Evolutionary conservation across 2,113 vertebrate genomes (phyloP).

Genomic region (Nipponia nippon): DNA sequence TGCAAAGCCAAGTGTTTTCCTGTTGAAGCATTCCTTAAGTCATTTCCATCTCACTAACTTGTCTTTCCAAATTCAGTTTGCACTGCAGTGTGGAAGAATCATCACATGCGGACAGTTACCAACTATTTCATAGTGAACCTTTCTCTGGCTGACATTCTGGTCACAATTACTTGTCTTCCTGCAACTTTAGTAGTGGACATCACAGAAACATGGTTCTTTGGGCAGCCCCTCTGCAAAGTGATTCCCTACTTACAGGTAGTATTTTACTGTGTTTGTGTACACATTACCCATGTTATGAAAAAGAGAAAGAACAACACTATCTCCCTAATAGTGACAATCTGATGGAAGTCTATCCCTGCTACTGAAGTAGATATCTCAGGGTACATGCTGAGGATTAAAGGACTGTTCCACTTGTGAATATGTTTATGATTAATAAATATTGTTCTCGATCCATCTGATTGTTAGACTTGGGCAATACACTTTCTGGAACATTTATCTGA

Average conservation of each 20-base stretch:
- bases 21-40: not conserved
- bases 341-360: not conserved
- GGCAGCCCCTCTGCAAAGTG: conserved; percentile 90
- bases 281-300: not conserved
- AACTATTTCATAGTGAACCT: conserved; percentile 99
- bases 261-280: not conserved
- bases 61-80: conserved; percentile 81
- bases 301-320: not conserved
- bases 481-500: not conserved
- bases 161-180: conserved; percentile 95
- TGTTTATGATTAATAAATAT: not conserved
- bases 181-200: conserved; percentile 95
- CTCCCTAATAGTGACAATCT: not conserved
- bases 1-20: not conserved
- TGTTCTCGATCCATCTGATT: not conserved
- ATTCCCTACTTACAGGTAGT: conserved; percentile 94
- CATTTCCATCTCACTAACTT: not conserved
- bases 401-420: not conserved
- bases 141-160: conserved; percentile 91
- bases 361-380: not conserved
- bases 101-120: conserved; percentile 95
- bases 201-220: conserved; percentile 97
- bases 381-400: not conserved
- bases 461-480: not conserved
- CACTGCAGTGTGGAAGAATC: conserved; percentile 96